phyloP scores from a whole-genome alignment of 2,797 vertebrate species.

The Orientallactaga sibirica region DNA sequence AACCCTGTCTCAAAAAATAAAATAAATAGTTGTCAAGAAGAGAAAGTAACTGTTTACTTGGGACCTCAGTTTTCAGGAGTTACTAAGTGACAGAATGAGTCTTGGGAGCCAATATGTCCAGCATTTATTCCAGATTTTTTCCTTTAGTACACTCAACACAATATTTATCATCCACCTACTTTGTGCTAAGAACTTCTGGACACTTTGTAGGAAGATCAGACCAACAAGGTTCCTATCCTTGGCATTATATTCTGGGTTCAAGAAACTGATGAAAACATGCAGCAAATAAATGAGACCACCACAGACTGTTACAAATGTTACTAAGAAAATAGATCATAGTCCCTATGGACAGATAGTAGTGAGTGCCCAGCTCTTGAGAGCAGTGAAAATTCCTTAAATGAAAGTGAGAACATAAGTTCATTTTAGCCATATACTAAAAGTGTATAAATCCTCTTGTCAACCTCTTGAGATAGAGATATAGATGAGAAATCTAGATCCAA shows the following conservation, averaged over 20 bases:
- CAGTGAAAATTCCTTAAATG: background rate
- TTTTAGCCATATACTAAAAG: background rate
- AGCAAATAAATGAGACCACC: background rate
- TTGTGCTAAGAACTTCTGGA: background rate
- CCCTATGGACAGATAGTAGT: background rate
- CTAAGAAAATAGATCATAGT: background rate
- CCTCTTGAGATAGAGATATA: background rate
- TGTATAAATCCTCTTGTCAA: background rate
- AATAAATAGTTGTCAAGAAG: background rate
- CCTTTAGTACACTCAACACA: background rate
- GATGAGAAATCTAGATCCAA: background rate
- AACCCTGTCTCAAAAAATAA: no score
- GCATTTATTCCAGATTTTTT: background rate
- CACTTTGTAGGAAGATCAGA: background rate
- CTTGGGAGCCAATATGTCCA: background rate
- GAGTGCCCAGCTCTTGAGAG: background rate
- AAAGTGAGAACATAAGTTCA: background rate
- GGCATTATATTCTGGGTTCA: background rate
- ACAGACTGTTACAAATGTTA: background rate
- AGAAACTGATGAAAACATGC: background rate
- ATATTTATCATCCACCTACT: background rate
- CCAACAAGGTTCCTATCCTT: background rate
- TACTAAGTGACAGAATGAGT: background rate
- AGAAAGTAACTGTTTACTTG: background rate
- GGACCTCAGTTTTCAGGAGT: background rate